These are phyloP conservation scores for Temnothorax unifasciatus DNA, from an alignment of 2,888 invertebrate species.

Conservation along the genomic window DNA sequence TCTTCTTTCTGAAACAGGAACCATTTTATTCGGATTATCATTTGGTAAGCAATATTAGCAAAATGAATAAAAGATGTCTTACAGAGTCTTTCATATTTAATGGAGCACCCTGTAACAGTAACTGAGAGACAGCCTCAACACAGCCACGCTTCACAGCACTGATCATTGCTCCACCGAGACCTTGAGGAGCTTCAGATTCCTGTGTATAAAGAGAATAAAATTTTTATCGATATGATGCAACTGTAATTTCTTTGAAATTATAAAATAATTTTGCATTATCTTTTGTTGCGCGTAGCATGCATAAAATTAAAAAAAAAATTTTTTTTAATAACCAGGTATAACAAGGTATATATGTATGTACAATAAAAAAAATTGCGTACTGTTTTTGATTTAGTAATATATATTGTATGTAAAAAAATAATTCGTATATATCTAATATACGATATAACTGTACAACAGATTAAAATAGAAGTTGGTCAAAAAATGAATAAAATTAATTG, in stretches of 20 bases:
- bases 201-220: conserved; percentile 72
- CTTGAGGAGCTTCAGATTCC: conserved; percentile 85
- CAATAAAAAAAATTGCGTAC: conserved; percentile 65
- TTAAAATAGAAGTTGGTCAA: conserved; percentile 42
- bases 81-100: conserved; percentile 84
- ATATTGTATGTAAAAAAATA: conserved; percentile 69
- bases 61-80: conserved; percentile 61
- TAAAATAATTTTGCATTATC: not conserved
- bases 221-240: conserved; percentile 5
- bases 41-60: not conserved
- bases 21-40: conserved; percentile 50
- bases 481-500: conserved; percentile 19
- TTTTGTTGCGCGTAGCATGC: conserved; percentile 1
- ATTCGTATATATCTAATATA: conserved; percentile 65
- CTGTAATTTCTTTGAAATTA: not conserved
- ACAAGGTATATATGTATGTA: conserved; percentile 59
- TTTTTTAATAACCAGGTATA: conserved; percentile 40
- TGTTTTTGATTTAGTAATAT: conserved; percentile 67
- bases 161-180: conserved; percentile 84
- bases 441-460: conserved; percentile 73
- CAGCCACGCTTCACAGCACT: conserved; percentile 85
- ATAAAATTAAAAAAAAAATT: conserved; percentile 29
- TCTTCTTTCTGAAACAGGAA: conserved; percentile 87
- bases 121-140: conserved; percentile 84
- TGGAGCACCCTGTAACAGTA: conserved; percentile 84